phyloP scores from a whole-genome alignment of 2,797 vertebrate species.

The Scolopax bukidnonensis region DNA sequence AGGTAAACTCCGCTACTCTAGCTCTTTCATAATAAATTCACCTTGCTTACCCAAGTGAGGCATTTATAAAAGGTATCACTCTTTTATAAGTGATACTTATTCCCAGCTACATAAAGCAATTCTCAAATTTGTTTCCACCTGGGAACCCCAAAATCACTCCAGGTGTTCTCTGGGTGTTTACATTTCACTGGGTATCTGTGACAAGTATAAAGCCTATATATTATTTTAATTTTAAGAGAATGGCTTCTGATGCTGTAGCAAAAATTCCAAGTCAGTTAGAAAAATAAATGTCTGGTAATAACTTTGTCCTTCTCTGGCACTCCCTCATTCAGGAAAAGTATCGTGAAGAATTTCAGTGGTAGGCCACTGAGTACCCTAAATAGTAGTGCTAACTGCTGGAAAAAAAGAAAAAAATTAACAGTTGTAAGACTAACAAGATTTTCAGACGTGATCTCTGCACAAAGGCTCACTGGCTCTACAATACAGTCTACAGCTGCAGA shows the following conservation, averaged over 20 bases:
- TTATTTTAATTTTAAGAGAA: neutral
- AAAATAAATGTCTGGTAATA: neutral
- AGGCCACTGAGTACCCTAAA: neutral
- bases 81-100: neutral
- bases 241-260: neutral
- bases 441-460: neutral
- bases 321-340: neutral
- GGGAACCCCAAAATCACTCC: neutral
- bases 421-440: neutral
- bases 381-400: neutral
- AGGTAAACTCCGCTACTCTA: neutral
- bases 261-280: neutral
- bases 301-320: neutral
- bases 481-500: neutral
- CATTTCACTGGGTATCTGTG: neutral
- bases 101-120: neutral
- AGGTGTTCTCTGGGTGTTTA: neutral
- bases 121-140: neutral
- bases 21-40: neutral
- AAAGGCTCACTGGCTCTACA: neutral
- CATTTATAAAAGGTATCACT: neutral
- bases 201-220: neutral
- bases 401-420: neutral
- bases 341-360: neutral
- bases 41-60: neutral